These are phyloP conservation scores for Bacillus rossius DNA, from an alignment of 1,140 invertebrate species.

Conservation along the genomic window DNA sequence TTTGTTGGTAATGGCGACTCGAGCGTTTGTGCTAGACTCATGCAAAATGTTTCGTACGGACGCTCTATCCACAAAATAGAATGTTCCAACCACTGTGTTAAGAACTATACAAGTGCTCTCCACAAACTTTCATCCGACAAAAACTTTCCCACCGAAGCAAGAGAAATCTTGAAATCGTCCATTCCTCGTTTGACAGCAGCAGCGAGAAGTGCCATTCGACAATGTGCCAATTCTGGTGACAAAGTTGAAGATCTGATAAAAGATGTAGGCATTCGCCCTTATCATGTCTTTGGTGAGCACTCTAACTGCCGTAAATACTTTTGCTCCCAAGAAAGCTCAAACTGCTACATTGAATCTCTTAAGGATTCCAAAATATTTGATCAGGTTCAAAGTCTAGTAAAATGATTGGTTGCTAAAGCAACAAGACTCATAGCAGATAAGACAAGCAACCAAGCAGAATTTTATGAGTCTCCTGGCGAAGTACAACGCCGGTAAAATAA, in stretches of 20 bases:
- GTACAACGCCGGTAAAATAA: not conserved
- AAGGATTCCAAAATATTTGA: too few relatives aligned
- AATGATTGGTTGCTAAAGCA: too few relatives aligned
- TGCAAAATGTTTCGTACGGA: not conserved
- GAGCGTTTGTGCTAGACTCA: not conserved
- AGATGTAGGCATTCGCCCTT: not conserved
- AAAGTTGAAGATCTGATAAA: not conserved
- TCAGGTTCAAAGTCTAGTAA: too few relatives aligned
- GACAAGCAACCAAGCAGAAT: not conserved
- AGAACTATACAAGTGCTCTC: not conserved
- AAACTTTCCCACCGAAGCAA: not conserved
- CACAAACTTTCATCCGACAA: not conserved
- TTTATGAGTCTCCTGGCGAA: constrained; percentile 1
- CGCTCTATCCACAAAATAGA: constrained; percentile 7
- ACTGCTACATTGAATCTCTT: too few relatives aligned
- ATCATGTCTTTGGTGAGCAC: constrained; percentile 13
- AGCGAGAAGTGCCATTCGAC: not conserved
- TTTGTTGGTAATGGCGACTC: constrained; percentile 16
- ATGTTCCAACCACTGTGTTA: constrained; percentile 14
- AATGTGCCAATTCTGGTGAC: too few relatives aligned
- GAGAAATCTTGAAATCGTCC: not conserved
- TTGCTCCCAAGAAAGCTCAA: too few relatives aligned
- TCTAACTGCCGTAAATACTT: not conserved
- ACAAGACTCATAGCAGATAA: not conserved
- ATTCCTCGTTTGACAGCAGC: constrained; percentile 3